These are phyloP conservation scores for Sarcophaga subvicina DNA, from an alignment of 2,888 invertebrate species.

Conservation along the genomic window DNA sequence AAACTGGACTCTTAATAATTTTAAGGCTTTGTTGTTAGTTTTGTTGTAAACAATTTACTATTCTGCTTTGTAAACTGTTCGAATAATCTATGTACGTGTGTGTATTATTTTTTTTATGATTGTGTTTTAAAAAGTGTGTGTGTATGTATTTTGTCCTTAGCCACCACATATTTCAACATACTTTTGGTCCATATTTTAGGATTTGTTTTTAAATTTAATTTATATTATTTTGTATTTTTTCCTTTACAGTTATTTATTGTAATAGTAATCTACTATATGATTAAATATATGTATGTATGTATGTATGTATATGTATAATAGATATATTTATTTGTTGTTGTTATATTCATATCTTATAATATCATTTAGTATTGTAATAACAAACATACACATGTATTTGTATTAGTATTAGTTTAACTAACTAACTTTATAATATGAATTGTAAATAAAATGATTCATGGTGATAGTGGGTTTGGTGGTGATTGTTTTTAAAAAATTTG, in stretches of 20 bases:
- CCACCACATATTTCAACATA: conserved; percentile 37
- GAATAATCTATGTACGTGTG: not conserved
- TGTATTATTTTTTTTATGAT: not conserved
- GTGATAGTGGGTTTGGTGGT: no score
- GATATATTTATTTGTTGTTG: no score
- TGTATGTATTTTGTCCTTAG: conserved; percentile 15
- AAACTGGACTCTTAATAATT: conserved; percentile 17
- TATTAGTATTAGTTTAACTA: not conserved
- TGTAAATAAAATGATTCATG: not conserved
- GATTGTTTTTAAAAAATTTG: no score
- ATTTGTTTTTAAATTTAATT: conserved; percentile 28
- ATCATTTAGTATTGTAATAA: conserved; percentile 37
- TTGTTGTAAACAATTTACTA: no score
- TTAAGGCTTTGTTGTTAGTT: conserved; percentile 12
- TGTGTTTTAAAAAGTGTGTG: not conserved
- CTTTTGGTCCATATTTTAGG: conserved; percentile 67
- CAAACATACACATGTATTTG: conserved; percentile 47
- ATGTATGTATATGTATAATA: not conserved
- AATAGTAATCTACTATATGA: conserved; percentile 30
- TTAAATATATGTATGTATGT: conserved; percentile 38
- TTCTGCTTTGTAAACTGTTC: not conserved
- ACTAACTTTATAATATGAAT: conserved; percentile 34
- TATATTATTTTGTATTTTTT: conserved; percentile 1
- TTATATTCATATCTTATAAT: no score
- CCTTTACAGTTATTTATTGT: conserved; percentile 14